Evolutionary conservation across 2,797 vertebrate genomes (phyloP).

Genomic region (Amblyraja radiata): DNA sequence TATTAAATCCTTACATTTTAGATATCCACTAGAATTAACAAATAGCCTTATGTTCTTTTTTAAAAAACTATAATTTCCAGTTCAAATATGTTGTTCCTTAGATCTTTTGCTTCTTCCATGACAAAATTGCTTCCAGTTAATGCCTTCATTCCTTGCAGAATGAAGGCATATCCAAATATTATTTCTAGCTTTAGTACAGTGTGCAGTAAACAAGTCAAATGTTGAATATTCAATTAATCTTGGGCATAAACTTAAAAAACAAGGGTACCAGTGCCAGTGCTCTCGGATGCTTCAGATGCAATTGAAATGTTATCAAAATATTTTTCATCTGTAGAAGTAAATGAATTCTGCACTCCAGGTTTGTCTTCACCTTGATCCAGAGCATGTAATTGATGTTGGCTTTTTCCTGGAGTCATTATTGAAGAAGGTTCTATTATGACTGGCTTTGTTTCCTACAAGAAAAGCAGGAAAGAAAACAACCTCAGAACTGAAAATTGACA

Average conservation of each 20-base stretch:
- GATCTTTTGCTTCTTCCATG: not conserved
- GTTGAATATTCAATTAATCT: not conserved
- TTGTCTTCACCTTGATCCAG: slow-evolving; percentile 65
- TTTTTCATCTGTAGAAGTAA: slow-evolving; percentile 77
- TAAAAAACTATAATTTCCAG: not conserved
- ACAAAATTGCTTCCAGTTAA: not conserved
- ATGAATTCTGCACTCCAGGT: slow-evolving; percentile 59
- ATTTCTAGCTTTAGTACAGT: not conserved
- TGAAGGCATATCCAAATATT: no score
- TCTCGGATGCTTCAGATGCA: slow-evolving; percentile 87
- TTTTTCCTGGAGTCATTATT: slow-evolving; percentile 68
- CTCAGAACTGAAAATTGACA: not conserved
- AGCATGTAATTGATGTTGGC: slow-evolving; percentile 57
- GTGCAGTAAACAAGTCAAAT: not conserved
- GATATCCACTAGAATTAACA: not conserved
- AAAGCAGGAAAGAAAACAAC: slow-evolving; percentile 8
- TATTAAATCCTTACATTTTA: not conserved
- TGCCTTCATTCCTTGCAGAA: not conserved
- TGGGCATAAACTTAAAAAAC: slow-evolving; percentile 15
- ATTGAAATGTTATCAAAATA: slow-evolving; percentile 83
- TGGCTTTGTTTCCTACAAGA: slow-evolving; percentile 75
- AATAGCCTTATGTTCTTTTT: not conserved
- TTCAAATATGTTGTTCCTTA: not conserved
- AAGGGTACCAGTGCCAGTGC: slow-evolving; percentile 66
- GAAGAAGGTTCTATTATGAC: slow-evolving; percentile 86